Evolutionary conservation across 2,888 invertebrate species (phyloP), one percentile per base, ranked within the genome.

Genomic region (Ochropleura plecta): DNA sequence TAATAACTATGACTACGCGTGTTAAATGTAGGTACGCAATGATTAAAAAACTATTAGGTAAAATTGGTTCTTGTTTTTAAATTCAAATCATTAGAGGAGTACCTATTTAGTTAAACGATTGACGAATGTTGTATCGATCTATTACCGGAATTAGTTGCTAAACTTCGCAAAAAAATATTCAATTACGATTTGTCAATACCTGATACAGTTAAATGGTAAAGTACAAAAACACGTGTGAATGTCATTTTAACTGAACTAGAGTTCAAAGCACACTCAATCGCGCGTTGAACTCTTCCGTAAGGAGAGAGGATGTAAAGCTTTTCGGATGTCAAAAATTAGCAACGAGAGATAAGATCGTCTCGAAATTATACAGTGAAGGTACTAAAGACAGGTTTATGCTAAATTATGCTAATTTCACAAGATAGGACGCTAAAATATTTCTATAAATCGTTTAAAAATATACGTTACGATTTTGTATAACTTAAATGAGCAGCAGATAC

Each of bases 201-300:
- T 40, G 10, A 70, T 40, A 66, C 51, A 40, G 44, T 59, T 9
- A 44, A 14, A 30, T 30, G 30, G 30, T 30, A 30, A 48, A 48
- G 40, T 46, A 14, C 3, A 46, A 40, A 59, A 67, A 51, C 63
- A 48, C 14, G 51, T n/a, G 57, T 77, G n/a, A 44, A 44, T n/a
- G n/a, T n/a, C 3, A 62, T 44, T 30, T 62, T 62, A n/a, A 62
- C n/a, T 20, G 42, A 57, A 40, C 48, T 69, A 42, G 40, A 79
- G 76, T 76, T 68, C 73, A 79, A 10, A 70, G 55, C 51, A 66
- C 73, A 59, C 77, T 75, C 59, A 69, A 67, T 84, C 89, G 92
- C 93, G 91, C 93, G 93, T 93, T 94, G 90, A 94, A 91, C 91
- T 93, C 94, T 93, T 90, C 87, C 87, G 82, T 89, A 85, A 53